Evolutionary conservation across 2,113 vertebrate genomes (phyloP).

Genomic region (Marmota monax): DNA sequence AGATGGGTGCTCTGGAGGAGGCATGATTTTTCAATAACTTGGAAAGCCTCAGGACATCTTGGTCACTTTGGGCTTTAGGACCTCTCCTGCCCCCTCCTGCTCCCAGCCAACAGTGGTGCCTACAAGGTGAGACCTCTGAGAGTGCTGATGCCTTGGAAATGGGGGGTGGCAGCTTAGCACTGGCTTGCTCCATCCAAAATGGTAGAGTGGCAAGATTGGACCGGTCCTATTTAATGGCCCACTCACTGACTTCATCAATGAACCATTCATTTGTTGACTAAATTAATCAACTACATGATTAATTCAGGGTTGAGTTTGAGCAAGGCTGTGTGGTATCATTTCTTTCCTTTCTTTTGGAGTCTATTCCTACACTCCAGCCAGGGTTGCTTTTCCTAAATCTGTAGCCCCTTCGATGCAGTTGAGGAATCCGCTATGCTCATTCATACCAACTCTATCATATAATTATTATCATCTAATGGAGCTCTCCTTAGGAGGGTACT

Average conservation of each 20-base stretch:
- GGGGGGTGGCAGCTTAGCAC: too few species aligned
- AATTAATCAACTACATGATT: not conserved
- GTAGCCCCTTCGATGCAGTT: not conserved
- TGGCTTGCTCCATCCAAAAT: not conserved
- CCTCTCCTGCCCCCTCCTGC: not conserved
- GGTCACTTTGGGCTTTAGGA: not conserved
- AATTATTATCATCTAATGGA: not conserved
- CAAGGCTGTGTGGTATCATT: not conserved
- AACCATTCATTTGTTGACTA: not conserved
- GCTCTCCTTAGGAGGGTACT: not conserved
- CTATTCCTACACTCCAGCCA: not conserved
- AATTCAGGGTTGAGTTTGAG: not conserved
- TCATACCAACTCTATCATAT: not conserved
- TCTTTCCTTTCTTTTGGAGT: not conserved
- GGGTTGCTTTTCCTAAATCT: too few species aligned
- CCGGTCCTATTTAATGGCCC: not conserved
- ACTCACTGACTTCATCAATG: not conserved
- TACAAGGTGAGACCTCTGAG: not conserved
- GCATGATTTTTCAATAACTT: not conserved
- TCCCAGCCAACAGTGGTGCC: too few species aligned
- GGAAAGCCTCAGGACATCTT: not conserved
- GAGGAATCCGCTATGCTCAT: not conserved
- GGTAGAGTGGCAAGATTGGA: not conserved
- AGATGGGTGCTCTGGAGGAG: too few species aligned
- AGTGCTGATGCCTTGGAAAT: not conserved